Evolutionary conservation across 1,140 invertebrate species (phyloP).

Genomic region (Drosophila varians): DNA sequence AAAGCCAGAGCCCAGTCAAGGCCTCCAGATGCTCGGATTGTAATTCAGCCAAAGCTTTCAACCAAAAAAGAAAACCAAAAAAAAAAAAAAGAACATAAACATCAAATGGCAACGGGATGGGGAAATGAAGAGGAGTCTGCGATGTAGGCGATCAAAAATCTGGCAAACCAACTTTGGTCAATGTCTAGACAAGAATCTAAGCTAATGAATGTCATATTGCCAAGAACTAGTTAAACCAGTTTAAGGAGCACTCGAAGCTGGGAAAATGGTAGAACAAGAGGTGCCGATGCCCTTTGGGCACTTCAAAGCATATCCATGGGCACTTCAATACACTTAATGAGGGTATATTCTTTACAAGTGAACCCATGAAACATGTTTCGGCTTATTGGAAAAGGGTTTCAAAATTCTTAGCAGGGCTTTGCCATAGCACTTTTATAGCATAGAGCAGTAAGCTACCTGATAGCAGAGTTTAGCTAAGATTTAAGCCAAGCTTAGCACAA

Average conservation of each 20-base stretch:
- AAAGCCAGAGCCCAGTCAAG: conserved; percentile 36
- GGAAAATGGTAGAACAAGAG: conserved; percentile 7
- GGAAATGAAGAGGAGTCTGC: conserved; percentile 16
- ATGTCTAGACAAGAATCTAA: conserved; percentile 42
- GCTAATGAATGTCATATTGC: conserved; percentile 41
- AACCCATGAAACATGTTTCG: neutral
- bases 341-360: neutral
- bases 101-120: neutral
- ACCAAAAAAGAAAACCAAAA: neutral
- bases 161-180: conserved; percentile 33
- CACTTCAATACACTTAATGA: conserved; percentile 2
- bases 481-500: neutral
- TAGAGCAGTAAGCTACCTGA: neutral
- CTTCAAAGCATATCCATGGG: neutral
- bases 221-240: conserved; percentile 49
- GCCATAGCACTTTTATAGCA: too few species aligned
- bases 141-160: conserved; percentile 35
- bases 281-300: conserved; percentile 18
- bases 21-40: conserved; percentile 30
- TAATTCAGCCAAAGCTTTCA: conserved; percentile 23
- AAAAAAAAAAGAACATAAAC: too few species aligned
- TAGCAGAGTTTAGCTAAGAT: neutral
- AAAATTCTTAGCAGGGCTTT: too few species aligned
- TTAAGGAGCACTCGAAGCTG: conserved; percentile 24
- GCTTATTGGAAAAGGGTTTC: neutral